phyloP scores from a whole-genome alignment of 2,888 invertebrate species.

The Branchellion lobata region DNA sequence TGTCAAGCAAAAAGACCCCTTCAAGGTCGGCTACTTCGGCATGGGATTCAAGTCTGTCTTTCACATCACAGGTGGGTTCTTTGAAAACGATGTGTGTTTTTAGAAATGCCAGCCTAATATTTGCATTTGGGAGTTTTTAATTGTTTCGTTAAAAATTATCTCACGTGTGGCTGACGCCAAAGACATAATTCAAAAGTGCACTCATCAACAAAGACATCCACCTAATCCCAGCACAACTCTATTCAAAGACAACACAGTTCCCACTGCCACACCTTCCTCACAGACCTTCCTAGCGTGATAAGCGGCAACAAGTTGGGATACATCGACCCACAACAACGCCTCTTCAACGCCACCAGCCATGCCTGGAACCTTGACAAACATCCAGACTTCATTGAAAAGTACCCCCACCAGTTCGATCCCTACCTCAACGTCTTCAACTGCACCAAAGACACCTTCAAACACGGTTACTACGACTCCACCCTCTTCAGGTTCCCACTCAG shows the following conservation, averaged over 20 bases:
- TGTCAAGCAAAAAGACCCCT: slow-evolving; percentile 56
- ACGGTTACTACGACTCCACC: slow-evolving; percentile 54
- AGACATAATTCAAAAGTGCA: no score
- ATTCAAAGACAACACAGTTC: no score
- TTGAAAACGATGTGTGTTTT: no score
- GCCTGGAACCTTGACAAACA: slow-evolving; percentile 45
- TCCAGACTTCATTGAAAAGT: slow-evolving; percentile 31
- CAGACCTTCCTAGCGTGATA: slow-evolving; percentile 54
- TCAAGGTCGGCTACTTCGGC: slow-evolving; percentile 60
- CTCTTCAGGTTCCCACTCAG: slow-evolving; percentile 59
- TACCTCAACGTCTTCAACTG: slow-evolving; percentile 55
- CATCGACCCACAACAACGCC: slow-evolving; percentile 56
- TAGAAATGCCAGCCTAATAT: not conserved
- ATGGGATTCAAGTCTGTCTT: slow-evolving; percentile 61
- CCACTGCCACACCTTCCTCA: no score
- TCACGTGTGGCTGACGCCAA: no score
- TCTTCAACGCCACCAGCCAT: slow-evolving; percentile 48
- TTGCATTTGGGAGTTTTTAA: not conserved
- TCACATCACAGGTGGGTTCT: slow-evolving; percentile 58
- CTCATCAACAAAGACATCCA: no score
- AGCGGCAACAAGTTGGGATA: slow-evolving; percentile 56
- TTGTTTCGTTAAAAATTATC: not conserved
- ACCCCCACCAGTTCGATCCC: slow-evolving; percentile 55
- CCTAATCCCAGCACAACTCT: no score
- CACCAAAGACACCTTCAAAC: slow-evolving; percentile 44